phyloP scores from a whole-genome alignment of 2,888 invertebrate species.

The Dicranocentrus wangi region DNA sequence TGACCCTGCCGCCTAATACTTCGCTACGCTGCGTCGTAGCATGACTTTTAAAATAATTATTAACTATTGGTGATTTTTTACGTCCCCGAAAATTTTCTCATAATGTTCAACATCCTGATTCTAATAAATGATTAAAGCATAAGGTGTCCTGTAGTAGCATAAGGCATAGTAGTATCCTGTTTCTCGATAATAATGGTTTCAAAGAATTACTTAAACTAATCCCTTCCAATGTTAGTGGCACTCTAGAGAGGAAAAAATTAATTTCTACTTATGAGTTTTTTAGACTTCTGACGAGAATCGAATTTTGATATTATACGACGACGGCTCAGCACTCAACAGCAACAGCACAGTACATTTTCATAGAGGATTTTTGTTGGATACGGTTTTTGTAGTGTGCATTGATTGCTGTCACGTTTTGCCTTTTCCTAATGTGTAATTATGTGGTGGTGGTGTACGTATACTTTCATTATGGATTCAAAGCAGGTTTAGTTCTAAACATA shows the following conservation, averaged over 20 bases:
- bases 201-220: neutral
- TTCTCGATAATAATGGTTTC: constrained; percentile 5
- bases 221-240: neutral
- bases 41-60: too few species aligned
- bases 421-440: constrained; percentile 46
- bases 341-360: too few species aligned
- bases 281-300: constrained; percentile 12
- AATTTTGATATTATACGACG: constrained; percentile 18
- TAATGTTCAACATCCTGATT: constrained; percentile 1
- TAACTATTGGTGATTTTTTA: neutral
- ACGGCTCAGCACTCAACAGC: too few species aligned
- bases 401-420: constrained; percentile 62
- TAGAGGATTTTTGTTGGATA: too few species aligned
- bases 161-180: neutral
- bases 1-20: too few species aligned
- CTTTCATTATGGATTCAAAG: constrained; percentile 14
- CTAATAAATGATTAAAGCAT: constrained; percentile 11
- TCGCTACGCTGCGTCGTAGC: too few species aligned
- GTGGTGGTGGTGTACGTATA: constrained; percentile 39
- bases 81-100: constrained; percentile 10
- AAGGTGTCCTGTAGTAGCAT: too few species aligned
- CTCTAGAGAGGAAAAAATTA: neutral
- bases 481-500: constrained; percentile 1
- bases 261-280: neutral
- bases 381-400: constrained; percentile 24